These are phyloP conservation scores for Drosophila guanche DNA, from an alignment of 1,140 invertebrate genomes.

Conservation along the genomic window DNA sequence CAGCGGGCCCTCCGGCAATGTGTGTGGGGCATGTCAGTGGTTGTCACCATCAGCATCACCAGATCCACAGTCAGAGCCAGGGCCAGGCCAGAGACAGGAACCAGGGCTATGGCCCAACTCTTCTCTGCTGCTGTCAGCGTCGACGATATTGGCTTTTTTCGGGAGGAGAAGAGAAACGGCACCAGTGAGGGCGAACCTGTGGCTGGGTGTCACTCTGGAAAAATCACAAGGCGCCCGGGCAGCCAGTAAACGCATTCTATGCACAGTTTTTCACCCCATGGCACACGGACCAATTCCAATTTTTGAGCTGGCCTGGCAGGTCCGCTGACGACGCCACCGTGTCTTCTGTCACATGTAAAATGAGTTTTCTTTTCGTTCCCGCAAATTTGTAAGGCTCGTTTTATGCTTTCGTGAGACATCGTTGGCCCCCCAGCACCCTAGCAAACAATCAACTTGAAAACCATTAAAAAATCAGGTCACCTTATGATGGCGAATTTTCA, in stretches of 20 bases:
- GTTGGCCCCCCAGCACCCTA: conserved; percentile 11
- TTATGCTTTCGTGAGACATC: conserved; percentile 47
- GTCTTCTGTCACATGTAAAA: conserved; percentile 42
- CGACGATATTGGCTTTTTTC: conserved; percentile 76
- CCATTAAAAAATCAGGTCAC: conserved; percentile 21
- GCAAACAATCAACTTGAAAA: neutral
- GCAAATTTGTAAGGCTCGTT: conserved; percentile 29
- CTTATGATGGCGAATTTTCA: conserved; percentile 9
- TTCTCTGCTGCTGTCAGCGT: conserved; percentile 34
- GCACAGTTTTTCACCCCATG: conserved; percentile 10
- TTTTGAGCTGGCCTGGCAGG: conserved; percentile 35
- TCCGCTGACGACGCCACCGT: conserved; percentile 26
- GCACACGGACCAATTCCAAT: conserved; percentile 21
- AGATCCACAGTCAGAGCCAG: conserved; percentile 43
- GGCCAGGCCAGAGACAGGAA: conserved; percentile 4
- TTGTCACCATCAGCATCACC: conserved; percentile 74
- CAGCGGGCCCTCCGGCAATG: conserved; percentile 26
- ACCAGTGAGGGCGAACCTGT: neutral
- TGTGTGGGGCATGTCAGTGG: conserved; percentile 66
- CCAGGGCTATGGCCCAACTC: too few relatives aligned
- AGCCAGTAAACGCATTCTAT: conserved; percentile 36
- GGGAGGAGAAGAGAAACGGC: neutral
- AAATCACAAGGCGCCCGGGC: conserved; percentile 50
- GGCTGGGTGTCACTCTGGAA: conserved; percentile 44
- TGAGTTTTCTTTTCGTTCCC: neutral